Percentiles rank a stretch among this genome's conserved stretches.
phyloP scores from a whole-genome alignment of 2,888 invertebrate species.

The Cryptocephalus primarius region DNA sequence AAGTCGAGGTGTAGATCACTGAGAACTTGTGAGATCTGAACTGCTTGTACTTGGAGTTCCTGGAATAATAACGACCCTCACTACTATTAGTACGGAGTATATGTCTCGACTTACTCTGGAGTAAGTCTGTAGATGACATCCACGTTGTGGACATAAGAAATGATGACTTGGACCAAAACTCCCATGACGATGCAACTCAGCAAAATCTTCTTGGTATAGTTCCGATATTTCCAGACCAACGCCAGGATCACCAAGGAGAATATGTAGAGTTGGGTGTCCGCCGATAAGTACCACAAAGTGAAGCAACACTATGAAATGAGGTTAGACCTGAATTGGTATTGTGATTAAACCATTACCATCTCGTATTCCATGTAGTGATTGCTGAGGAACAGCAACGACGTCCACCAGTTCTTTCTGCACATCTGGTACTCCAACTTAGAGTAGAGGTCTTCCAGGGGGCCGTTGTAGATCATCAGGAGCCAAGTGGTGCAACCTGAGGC shows the following conservation, averaged over 20 bases:
- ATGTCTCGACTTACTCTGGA: slow-evolving; percentile 17
- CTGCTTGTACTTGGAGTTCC: slow-evolving; percentile 18
- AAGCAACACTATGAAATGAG: slow-evolving; percentile 5
- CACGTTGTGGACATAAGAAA: slow-evolving; percentile 14
- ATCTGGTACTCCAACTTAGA: slow-evolving; percentile 16
- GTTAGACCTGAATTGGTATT: neutral
- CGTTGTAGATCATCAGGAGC: slow-evolving; percentile 12
- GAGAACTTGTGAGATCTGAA: slow-evolving; percentile 17
- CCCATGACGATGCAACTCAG: slow-evolving; percentile 6
- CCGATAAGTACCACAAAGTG: slow-evolving; percentile 30
- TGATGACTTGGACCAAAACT: slow-evolving; percentile 11
- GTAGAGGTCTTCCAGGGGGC: slow-evolving; percentile 17
- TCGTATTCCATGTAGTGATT: slow-evolving; percentile 21
- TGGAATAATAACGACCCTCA: slow-evolving; percentile 6
- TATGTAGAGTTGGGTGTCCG: slow-evolving; percentile 30
- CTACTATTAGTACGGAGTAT: neutral
- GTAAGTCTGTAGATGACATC: slow-evolving; percentile 16
- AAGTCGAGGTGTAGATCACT: slow-evolving; percentile 18
- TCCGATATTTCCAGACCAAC: slow-evolving; percentile 18
- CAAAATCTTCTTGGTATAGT: slow-evolving; percentile 9
- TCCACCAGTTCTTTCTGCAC: slow-evolving; percentile 26
- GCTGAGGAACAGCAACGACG: slow-evolving; percentile 23
- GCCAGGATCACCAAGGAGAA: slow-evolving; percentile 22
- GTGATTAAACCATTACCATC: slow-evolving; percentile 15
- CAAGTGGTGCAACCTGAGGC: slow-evolving; percentile 12